phyloP scores from a whole-genome alignment of 2,888 invertebrate genomes.

The Cordylochernes scorpioides region DNA sequence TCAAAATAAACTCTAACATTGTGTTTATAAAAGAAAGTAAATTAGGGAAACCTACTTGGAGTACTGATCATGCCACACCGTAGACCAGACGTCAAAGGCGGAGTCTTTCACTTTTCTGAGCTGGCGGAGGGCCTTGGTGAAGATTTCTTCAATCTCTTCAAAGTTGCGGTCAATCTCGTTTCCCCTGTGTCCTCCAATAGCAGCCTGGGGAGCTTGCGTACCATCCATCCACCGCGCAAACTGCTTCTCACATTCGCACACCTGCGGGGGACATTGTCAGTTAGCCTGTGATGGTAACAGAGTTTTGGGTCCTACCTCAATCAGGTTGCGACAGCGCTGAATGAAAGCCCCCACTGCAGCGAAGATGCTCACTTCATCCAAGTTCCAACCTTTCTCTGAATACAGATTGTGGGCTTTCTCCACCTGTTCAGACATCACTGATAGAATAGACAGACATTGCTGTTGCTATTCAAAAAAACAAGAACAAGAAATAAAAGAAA shows the following conservation, averaged over 20 bases:
- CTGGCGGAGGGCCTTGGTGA: not conserved
- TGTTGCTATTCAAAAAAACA: no score
- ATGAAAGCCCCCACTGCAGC: not conserved
- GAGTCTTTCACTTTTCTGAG: not conserved
- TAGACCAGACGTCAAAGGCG: not conserved
- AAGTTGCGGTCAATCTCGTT: not conserved
- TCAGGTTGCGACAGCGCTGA: not conserved
- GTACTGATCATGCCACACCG: not conserved
- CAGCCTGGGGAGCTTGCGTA: not conserved
- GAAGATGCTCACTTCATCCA: not conserved
- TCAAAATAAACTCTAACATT: no score
- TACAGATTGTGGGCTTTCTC: no score
- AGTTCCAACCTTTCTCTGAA: no score
- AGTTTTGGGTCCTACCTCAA: not conserved
- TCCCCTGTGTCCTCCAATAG: not conserved
- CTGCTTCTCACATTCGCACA: not conserved
- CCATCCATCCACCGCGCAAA: conserved; percentile 1
- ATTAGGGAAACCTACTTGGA: not conserved
- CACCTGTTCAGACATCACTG: no score
- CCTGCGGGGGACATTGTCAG: not conserved
- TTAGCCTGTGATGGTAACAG: no score
- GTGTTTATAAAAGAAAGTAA: no score
- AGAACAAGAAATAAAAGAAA: no score
- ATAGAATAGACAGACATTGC: no score
- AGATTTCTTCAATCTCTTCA: not conserved